These are phyloP conservation scores for Verasper variegatus DNA, from an alignment of 2,113 vertebrate species.

Conservation along the genomic window DNA sequence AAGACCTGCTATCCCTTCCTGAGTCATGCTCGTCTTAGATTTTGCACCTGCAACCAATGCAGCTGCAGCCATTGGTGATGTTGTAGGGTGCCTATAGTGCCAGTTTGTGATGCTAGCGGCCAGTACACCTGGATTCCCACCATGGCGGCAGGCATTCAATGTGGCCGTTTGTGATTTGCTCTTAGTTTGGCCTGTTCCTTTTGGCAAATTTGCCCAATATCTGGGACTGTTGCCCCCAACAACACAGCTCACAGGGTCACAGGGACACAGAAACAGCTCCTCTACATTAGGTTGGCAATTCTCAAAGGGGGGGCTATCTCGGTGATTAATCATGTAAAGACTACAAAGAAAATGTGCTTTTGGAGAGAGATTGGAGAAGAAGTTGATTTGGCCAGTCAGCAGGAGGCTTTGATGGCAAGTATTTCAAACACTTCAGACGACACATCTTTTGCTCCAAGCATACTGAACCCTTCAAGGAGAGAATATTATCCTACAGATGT, in stretches of 20 bases:
- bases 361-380: not conserved
- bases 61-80: no score
- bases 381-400: conserved; percentile 1
- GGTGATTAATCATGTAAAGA: not conserved
- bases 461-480: not conserved
- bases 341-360: not conserved
- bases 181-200: not conserved
- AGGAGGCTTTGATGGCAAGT: not conserved
- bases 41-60: no score
- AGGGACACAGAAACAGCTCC: not conserved
- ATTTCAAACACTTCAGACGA: not conserved
- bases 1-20: no score
- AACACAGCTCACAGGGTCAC: not conserved
- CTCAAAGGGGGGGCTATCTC: not conserved
- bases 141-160: no score
- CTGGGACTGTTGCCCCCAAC: not conserved
- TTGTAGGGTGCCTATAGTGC: no score
- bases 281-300: not conserved
- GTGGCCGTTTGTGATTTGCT: not conserved
- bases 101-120: no score
- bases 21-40: no score
- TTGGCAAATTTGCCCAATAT: not conserved
- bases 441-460: not conserved
- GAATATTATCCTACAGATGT: not conserved
- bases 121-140: no score